Evolutionary conservation across 2,113 vertebrate genomes (phyloP).

Genomic region (Stictonetta naevosa): DNA sequence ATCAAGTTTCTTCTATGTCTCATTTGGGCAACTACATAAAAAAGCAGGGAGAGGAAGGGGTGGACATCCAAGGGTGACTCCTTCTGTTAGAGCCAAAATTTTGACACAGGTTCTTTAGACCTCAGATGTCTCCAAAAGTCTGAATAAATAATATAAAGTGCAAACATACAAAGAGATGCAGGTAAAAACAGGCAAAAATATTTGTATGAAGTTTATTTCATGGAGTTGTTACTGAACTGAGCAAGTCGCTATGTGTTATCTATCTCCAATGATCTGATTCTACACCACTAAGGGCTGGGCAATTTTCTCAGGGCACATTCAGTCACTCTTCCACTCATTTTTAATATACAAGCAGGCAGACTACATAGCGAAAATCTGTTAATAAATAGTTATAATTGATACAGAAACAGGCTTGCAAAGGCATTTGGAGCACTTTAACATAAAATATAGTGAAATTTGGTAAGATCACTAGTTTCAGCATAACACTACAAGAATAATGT

Average conservation of each 20-base stretch:
- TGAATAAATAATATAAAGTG: neutral
- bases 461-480: neutral
- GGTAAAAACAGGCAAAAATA: neutral
- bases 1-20: neutral
- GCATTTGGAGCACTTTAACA: neutral
- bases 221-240: neutral
- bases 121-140: neutral
- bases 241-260: neutral
- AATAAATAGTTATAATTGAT: neutral
- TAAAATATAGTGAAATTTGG: neutral
- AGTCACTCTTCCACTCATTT: neutral
- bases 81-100: neutral
- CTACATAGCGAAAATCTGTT: neutral
- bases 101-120: neutral
- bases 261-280: neutral
- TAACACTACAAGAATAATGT: neutral
- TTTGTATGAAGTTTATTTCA: neutral
- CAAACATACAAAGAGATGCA: neutral
- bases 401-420: neutral
- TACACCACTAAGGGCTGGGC: neutral
- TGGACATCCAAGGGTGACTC: neutral
- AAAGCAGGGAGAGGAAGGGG: rapidly evolving
- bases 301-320: neutral
- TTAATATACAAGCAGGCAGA: neutral
- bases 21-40: neutral